These are phyloP conservation scores for Euura saliciscinereae DNA, from an alignment of 1,140 invertebrate genomes.

Conservation along the genomic window DNA sequence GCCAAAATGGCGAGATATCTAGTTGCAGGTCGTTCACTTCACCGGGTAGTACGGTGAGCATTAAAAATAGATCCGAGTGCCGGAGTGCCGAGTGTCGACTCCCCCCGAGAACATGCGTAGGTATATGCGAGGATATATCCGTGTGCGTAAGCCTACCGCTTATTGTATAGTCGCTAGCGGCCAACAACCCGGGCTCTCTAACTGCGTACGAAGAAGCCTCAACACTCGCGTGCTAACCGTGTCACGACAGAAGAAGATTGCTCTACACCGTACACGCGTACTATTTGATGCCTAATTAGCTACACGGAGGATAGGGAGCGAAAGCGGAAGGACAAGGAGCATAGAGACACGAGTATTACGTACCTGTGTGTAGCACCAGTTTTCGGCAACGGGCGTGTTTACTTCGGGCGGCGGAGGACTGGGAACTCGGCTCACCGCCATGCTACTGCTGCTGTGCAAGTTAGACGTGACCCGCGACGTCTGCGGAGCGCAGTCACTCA, in stretches of 20 bases:
- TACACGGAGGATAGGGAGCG: no score
- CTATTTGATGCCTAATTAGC: no score
- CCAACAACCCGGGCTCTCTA: background rate
- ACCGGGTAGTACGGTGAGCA: constrained; percentile 47
- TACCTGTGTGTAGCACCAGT: constrained; percentile 97
- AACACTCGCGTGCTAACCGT: background rate
- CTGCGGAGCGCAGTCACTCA: constrained; percentile 86
- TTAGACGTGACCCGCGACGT: constrained; percentile 81
- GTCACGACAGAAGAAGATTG: background rate
- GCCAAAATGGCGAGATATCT: constrained; percentile 45
- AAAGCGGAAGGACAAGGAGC: no score
- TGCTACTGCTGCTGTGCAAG: constrained; percentile 76
- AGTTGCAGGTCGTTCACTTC: constrained; percentile 60
- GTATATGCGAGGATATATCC: background rate
- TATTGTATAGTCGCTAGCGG: background rate
- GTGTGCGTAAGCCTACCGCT: background rate
- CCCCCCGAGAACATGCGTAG: constrained; percentile 21
- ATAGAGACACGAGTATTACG: constrained; percentile 34
- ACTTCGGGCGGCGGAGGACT: constrained; percentile 89
- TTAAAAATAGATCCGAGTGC: constrained; percentile 58
- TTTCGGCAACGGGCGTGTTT: constrained; percentile 92
- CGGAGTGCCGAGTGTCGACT: constrained; percentile 43
- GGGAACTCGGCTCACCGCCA: constrained; percentile 90
- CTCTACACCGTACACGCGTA: no score
- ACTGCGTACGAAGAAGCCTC: background rate